Percentiles rank a stretch among this genome's conserved stretches.
Evolutionary conservation across 2,797 vertebrate species (phyloP).

Genomic region (Lerista edwardsae): DNA sequence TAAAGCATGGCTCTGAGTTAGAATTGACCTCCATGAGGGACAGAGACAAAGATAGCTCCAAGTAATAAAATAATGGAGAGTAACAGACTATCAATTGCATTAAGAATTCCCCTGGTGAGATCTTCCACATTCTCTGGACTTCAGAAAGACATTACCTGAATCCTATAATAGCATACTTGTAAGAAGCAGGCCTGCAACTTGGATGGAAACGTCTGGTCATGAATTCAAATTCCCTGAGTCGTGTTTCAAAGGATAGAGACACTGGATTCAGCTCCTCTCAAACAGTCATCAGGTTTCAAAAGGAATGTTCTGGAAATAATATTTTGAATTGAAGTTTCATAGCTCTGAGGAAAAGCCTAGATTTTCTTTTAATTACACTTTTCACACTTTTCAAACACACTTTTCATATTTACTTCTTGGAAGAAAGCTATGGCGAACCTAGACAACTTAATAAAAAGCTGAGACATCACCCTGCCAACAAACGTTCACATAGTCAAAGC

Average conservation of each 20-base stretch:
- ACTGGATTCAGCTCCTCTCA: constrained; percentile 7
- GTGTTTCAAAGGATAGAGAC: background rate
- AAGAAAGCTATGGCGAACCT: too few species aligned
- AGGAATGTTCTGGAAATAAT: background rate
- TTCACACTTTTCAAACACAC: too few species aligned
- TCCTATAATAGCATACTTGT: background rate
- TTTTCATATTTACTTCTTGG: too few species aligned
- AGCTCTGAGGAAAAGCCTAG: background rate
- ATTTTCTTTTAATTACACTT: background rate
- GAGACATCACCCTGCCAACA: too few species aligned
- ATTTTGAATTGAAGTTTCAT: background rate
- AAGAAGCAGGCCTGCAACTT: background rate
- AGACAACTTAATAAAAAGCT: too few species aligned
- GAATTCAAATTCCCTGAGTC: background rate
- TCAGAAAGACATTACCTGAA: constrained; percentile 11
- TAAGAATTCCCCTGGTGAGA: background rate
- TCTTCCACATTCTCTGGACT: rapidly evolving
- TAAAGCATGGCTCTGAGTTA: background rate
- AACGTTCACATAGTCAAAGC: too few species aligned
- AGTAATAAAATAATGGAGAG: constrained; percentile 15
- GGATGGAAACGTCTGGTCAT: background rate
- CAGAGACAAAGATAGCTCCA: constrained; percentile 17
- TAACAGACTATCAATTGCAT: background rate
- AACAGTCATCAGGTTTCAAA: background rate
- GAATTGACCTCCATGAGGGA: background rate